Evolutionary conservation across 2,888 invertebrate genomes (phyloP).

Genomic region (Drosophila anomelani): DNA sequence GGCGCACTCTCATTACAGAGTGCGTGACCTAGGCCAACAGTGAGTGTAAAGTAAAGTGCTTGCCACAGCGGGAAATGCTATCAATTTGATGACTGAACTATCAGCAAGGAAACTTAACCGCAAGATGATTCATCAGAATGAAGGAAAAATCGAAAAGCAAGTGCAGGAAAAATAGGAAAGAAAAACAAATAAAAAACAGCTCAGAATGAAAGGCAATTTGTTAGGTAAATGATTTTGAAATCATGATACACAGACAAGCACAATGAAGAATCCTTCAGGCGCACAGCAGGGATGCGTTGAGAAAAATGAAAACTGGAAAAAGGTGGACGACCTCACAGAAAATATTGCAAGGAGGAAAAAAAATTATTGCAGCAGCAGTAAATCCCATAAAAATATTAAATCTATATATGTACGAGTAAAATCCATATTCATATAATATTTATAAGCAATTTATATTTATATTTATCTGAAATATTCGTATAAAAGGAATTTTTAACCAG

Average conservation of each 20-base stretch:
- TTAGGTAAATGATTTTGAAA: slow-evolving; percentile 35
- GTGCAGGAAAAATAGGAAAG: neutral
- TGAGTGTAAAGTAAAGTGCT: slow-evolving; percentile 11
- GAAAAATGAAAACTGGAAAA: slow-evolving; percentile 59
- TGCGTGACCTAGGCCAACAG: slow-evolving; percentile 50
- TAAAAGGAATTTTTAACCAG: slow-evolving; percentile 5
- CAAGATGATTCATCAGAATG: slow-evolving; percentile 20
- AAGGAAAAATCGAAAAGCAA: neutral
- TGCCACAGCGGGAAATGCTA: slow-evolving; percentile 25
- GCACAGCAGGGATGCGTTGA: slow-evolving; percentile 12
- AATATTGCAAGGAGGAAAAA: slow-evolving; percentile 45
- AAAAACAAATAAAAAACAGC: neutral
- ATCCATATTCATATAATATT: slow-evolving; percentile 4
- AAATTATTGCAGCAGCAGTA: neutral
- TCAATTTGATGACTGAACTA: slow-evolving; percentile 36
- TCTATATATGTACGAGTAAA: neutral
- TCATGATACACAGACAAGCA: slow-evolving; percentile 15
- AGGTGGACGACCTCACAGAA: slow-evolving; percentile 66
- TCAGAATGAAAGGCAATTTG: slow-evolving; percentile 21
- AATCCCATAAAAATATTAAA: neutral
- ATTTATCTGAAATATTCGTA: neutral
- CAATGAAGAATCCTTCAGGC: neutral
- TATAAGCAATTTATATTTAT: slow-evolving; percentile 2
- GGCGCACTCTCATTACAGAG: slow-evolving; percentile 36
- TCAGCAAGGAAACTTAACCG: slow-evolving; percentile 15